phyloP scores from a whole-genome alignment of 2,113 vertebrate species.

The zebrafish (Danio rerio) region DNA sequence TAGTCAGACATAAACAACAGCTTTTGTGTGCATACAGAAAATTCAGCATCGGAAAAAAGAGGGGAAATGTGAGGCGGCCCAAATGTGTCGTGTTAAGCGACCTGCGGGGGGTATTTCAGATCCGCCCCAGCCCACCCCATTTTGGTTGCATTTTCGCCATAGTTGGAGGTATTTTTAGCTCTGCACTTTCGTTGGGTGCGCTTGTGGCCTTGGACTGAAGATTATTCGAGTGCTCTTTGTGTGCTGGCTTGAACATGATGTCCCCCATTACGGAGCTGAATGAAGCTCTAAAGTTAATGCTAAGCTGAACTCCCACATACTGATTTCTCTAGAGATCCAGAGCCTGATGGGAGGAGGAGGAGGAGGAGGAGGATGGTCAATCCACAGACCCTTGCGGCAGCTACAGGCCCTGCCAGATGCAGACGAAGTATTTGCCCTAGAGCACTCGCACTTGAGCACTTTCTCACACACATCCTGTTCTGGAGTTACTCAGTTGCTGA shows the following conservation, averaged over 20 bases:
- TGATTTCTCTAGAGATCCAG: conserved; percentile 29
- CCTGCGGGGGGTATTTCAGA: not conserved
- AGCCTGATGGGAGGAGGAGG: not conserved
- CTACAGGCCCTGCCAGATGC: not conserved
- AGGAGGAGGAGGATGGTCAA: conserved; percentile 38
- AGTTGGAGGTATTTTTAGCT: not conserved
- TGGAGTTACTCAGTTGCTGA: not conserved
- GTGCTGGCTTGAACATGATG: conserved; percentile 51
- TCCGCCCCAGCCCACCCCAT: not conserved
- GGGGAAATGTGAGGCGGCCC: not conserved
- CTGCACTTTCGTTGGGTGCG: conserved; percentile 23
- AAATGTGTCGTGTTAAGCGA: not conserved
- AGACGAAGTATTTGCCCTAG: not conserved
- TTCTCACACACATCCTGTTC: not conserved
- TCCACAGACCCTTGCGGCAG: not conserved
- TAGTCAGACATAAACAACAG: conserved; percentile 62
- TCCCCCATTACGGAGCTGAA: conserved; percentile 40
- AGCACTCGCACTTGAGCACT: not conserved
- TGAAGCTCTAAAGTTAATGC: conserved; percentile 42
- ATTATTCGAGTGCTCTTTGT: conserved; percentile 53
- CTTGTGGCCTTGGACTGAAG: conserved; percentile 36
- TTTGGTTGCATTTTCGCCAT: conserved; percentile 1
- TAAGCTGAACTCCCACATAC: conserved; percentile 47
- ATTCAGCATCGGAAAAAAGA: not conserved
- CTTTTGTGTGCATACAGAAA: conserved; percentile 50